A percentile compares a stretch with the other conserved stretches of the same genome.
These are phyloP conservation scores for Drosophila subquinaria DNA, from an alignment of 2,888 invertebrate genomes.

Conservation along the genomic window DNA sequence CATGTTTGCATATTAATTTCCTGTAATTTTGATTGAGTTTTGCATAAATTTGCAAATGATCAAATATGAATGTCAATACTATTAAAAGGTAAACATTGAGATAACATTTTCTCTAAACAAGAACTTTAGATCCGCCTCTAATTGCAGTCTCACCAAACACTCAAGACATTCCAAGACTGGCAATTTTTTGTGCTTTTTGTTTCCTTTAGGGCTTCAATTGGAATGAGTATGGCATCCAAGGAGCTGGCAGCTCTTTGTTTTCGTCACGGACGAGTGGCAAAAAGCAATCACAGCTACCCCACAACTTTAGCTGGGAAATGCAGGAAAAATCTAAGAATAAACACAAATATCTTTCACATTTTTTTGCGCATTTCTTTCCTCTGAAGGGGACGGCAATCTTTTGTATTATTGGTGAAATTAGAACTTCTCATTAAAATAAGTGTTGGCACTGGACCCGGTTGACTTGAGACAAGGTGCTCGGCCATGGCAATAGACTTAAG, in stretches of 20 bases:
- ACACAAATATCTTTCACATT: constrained; percentile 57
- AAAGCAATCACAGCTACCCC: constrained; percentile 69
- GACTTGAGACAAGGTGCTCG: constrained; percentile 82
- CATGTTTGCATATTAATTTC: constrained; percentile 65
- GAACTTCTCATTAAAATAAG: constrained; percentile 82
- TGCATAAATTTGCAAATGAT: constrained; percentile 51
- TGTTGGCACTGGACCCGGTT: constrained; percentile 74
- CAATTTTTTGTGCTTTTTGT: constrained; percentile 51
- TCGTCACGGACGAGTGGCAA: constrained; percentile 78
- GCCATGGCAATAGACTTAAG: constrained; percentile 76
- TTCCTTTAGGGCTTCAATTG: constrained; percentile 5
- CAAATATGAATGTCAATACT: constrained; percentile 9
- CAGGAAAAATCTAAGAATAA: constrained; percentile 22
- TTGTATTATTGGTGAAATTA: constrained; percentile 81
- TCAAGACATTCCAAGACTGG: constrained; percentile 60
- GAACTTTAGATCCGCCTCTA: constrained; percentile 30
- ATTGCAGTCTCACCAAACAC: constrained; percentile 65
- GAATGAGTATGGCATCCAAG: constrained; percentile 19
- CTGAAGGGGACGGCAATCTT: constrained; percentile 34
- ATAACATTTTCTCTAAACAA: constrained; percentile 37
- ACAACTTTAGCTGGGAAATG: constrained; percentile 20
- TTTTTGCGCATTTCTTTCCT: constrained; percentile 62
- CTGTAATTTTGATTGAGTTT: constrained; percentile 61
- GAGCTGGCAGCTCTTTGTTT: constrained; percentile 62
- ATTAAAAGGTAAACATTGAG: constrained; percentile 12